Evolutionary conservation across 2,888 invertebrate genomes (phyloP).

Genomic region (Drosophila mimica): DNA sequence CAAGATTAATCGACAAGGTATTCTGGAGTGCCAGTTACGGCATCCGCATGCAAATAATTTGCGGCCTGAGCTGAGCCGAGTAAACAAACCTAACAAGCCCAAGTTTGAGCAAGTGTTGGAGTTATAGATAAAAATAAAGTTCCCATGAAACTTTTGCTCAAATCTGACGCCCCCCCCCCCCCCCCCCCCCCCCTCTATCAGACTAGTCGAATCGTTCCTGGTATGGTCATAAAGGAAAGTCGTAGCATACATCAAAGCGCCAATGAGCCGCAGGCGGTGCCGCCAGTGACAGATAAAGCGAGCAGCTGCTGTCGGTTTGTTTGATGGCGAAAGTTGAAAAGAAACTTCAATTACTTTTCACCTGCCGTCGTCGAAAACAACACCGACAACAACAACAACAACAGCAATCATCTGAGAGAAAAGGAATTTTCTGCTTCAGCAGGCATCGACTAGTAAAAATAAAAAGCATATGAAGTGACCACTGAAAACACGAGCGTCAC

Average conservation of each 20-base stretch:
- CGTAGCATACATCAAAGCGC: conserved; percentile 72
- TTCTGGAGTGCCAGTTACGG: conserved; percentile 10
- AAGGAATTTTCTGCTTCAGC: not conserved
- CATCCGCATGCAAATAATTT: conserved; percentile 70
- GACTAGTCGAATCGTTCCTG: not conserved
- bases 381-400: conserved; percentile 7
- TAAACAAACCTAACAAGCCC: conserved; percentile 50
- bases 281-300: conserved; percentile 43
- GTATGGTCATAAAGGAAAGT: conserved; percentile 12
- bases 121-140: conserved; percentile 45
- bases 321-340: conserved; percentile 68
- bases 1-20: conserved; percentile 69
- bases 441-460: not conserved
- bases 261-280: conserved; percentile 41
- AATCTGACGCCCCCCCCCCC: conserved; percentile 40
- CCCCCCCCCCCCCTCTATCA: conserved; percentile 23
- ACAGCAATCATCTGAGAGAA: conserved; percentile 29
- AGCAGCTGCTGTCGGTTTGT: conserved; percentile 66
- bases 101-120: conserved; percentile 34
- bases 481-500: not conserved
- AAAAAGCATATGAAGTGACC: conserved; percentile 2
- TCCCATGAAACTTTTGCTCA: conserved; percentile 50
- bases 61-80: conserved; percentile 57
- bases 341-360: conserved; percentile 74
- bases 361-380: conserved; percentile 44